Conservation (phyloP, 2,888 invertebrate genomes). For the Auanema freiburgensis region DNA sequence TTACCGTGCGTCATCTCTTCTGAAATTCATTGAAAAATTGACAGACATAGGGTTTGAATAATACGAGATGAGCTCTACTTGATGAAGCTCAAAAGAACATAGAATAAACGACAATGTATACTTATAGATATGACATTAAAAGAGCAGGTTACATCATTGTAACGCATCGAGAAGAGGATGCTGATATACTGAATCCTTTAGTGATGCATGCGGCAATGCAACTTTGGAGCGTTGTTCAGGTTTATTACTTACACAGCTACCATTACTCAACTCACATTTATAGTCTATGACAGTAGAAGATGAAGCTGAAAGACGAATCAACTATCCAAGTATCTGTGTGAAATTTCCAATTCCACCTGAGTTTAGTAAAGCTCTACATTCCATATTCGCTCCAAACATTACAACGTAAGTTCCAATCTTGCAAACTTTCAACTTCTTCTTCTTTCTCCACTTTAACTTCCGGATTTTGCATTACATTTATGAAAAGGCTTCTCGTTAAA, state of each 20-base stretch:
- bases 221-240: conserved; percentile 56
- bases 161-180: conserved; percentile 59
- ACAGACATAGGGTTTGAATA: too few relatives aligned
- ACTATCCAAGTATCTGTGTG: conserved; percentile 61
- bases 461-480: background rate
- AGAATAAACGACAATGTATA: background rate
- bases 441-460: too few relatives aligned
- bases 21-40: too few relatives aligned
- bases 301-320: conserved; percentile 46
- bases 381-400: conserved; percentile 52
- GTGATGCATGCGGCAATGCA: conserved; percentile 59
- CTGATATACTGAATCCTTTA: conserved; percentile 55
- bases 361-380: conserved; percentile 51
- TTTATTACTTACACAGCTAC: conserved; percentile 7
- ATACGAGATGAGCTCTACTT: too few relatives aligned
- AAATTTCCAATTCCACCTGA: conserved; percentile 63
- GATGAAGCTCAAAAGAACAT: background rate
- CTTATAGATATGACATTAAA: conserved; percentile 58
- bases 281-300: conserved; percentile 55
- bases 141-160: conserved; percentile 63
- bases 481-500: conserved; percentile 1
- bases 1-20: too few relatives aligned
- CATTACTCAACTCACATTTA: conserved; percentile 1
- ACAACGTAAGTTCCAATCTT: conserved; percentile 43
- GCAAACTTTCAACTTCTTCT: background rate